These are phyloP conservation scores for Stomatorhinus walkeri DNA, from an alignment of 2,797 vertebrate genomes.

Conservation along the genomic window DNA sequence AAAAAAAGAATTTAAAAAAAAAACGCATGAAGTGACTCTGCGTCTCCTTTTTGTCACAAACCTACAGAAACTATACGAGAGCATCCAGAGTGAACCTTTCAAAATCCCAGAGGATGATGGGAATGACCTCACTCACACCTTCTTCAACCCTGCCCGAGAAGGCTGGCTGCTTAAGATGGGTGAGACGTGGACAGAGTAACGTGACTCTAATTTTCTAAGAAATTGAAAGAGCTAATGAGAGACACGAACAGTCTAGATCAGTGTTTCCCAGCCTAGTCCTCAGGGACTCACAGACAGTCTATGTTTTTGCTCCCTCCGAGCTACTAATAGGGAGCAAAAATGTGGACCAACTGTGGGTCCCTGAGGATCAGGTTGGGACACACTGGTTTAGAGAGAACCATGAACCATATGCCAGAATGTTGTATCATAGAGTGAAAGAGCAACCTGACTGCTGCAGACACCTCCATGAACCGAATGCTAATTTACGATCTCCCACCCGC, in stretches of 20 bases:
- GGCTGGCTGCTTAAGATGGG: constrained; percentile 92
- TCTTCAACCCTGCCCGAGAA: constrained; percentile 88
- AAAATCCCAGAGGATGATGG: constrained; percentile 88
- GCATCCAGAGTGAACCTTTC: constrained; percentile 84
- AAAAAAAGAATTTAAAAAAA: neutral
- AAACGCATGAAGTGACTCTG: neutral
- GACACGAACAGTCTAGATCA: neutral
- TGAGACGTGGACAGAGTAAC: constrained; percentile 43
- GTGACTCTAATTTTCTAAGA: neutral
- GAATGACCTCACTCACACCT: constrained; percentile 87
- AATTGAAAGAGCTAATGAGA: neutral
- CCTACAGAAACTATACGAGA: constrained; percentile 80
- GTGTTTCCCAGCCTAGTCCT: neutral
- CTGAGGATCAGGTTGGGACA: neutral
- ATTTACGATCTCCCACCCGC: neutral
- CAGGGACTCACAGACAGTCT: neutral
- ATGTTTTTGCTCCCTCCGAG: neutral
- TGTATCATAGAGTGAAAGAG: neutral
- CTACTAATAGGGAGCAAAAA: neutral
- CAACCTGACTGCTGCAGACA: neutral
- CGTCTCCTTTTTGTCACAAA: neutral
- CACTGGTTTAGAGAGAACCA: neutral
- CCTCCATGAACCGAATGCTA: neutral
- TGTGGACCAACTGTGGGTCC: neutral
- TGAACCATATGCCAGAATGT: neutral